Base-by-base conservation (phyloP, 1,140 invertebrate genomes). In the Drosophila repleta region DNA sequence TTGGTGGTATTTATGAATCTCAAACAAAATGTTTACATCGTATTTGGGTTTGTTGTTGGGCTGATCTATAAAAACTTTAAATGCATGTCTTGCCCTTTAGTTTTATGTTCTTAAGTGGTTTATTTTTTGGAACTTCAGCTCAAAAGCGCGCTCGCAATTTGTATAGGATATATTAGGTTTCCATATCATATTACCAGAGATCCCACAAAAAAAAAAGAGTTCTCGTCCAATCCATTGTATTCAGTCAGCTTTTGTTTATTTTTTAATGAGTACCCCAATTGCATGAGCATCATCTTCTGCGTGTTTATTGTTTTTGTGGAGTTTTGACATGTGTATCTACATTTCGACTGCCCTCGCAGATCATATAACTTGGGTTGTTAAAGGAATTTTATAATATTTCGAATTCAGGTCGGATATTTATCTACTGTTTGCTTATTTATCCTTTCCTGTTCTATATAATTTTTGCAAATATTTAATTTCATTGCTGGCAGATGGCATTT, bases 231-330 rank as follows among this genome's bases (percentile, higher is more conserved):
- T 43, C 41, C 51, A 73, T 73, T 73, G 70, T 73, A 37, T 68
- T 39, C 45, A 43, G 46, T 24, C 32, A 55, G 62, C 74, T 64
- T 69, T 85, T 87, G 82, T 85, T 82, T 69, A 64, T 35, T 62
- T 58, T 81, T 82, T 78, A 82, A 87, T 87, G 78, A 87, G 78
- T 78, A 72, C 43, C 56, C 35, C 74, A 78, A 87, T 78, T 87
- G 78, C 51, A 51, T 63, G 51, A 20, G 26, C 52, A 41, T 17
- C 32, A 46, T 18, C 52, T 52, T 29, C 4, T 21, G n/a, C 20
- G 18, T 60, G 37, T 64, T 62, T 64, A 60, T 69, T 84, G 69
- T 83, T 76, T 67, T 49, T 60, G 39, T 63, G 55, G 48, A 67
- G 67, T 83, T 88, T 88, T 87, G 83, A 88, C 79, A 87, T 87